Conservation (phyloP, 2,113 vertebrate species). For the Jaculus jaculus region DNA sequence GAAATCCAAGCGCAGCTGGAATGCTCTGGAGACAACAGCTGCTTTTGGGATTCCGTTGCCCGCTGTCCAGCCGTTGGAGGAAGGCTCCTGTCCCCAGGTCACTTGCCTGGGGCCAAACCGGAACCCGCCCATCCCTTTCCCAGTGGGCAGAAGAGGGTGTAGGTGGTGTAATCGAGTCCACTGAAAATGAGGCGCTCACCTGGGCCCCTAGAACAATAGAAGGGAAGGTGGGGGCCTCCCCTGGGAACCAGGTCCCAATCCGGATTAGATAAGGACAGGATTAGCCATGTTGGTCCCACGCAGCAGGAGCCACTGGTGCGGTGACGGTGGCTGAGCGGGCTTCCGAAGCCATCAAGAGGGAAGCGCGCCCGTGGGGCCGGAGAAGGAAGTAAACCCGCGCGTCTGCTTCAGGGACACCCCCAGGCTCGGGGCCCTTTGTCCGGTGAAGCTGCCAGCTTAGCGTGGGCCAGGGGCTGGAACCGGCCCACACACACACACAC, state of each 20-base stretch:
- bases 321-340: background rate
- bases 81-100: constrained; percentile 36
- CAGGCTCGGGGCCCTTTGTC: constrained; percentile 55
- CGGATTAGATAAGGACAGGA: constrained; percentile 55
- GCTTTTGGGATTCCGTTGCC: constrained; percentile 93
- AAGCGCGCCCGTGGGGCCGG: background rate
- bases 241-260: constrained; percentile 49
- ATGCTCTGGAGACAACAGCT: constrained; percentile 85
- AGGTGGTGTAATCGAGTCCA: constrained; percentile 52
- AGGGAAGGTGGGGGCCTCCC: constrained; percentile 23
- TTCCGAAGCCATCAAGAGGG: background rate
- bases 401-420: constrained; percentile 28
- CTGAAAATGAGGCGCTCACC: constrained; percentile 61
- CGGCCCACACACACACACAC: background rate
- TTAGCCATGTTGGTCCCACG: constrained; percentile 44
- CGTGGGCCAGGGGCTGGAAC: background rate
- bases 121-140: background rate
- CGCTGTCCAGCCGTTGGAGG: constrained; percentile 72
- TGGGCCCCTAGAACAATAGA: constrained; percentile 63
- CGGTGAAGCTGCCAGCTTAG: constrained; percentile 33
- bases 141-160: constrained; percentile 1
- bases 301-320: constrained; percentile 27
- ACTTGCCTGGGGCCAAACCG: constrained; percentile 3
- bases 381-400: constrained; percentile 59
- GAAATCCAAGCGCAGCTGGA: constrained; percentile 91